Percentiles rank a stretch among this genome's conserved stretches.
phyloP scores from a whole-genome alignment of 2,797 vertebrate genomes.

The Mus caroli region DNA sequence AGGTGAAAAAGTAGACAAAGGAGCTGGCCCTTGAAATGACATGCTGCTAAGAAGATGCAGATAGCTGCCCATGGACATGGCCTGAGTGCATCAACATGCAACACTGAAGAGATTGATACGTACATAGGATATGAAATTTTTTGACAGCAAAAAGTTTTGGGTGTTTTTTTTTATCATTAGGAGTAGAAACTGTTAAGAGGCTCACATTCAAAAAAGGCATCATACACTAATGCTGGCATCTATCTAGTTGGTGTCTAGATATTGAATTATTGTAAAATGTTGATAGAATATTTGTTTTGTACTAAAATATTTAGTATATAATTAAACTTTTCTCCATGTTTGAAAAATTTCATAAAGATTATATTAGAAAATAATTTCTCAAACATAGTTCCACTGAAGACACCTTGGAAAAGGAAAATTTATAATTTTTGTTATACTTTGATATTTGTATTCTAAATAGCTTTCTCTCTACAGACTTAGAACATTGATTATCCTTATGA shows the following conservation, averaged over 20 bases:
- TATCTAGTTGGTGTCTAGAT: neutral
- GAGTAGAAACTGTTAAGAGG: neutral
- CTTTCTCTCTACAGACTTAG: neutral
- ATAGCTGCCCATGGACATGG: neutral
- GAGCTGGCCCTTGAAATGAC: neutral
- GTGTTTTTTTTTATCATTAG: neutral
- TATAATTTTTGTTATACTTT: neutral
- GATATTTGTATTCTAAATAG: neutral
- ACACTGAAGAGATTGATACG: neutral
- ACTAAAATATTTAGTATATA: neutral
- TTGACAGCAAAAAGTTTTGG: neutral
- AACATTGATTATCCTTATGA: too few relatives aligned
- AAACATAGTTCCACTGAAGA: neutral
- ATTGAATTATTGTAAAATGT: neutral
- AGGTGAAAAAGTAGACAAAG: neutral
- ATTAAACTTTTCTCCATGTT: neutral
- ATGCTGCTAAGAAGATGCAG: neutral
- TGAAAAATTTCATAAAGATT: constrained; percentile 18
- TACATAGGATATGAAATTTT: neutral
- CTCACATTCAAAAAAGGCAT: neutral
- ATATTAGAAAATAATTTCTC: neutral
- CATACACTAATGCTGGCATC: neutral
- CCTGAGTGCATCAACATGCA: neutral
- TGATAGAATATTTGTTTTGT: neutral
- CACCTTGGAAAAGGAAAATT: neutral